Percentiles rank a stretch among this genome's conserved stretches.
These are phyloP conservation scores for Cephalopholis sonnerati DNA, from an alignment of 2,113 vertebrate species.

Conservation along the genomic window DNA sequence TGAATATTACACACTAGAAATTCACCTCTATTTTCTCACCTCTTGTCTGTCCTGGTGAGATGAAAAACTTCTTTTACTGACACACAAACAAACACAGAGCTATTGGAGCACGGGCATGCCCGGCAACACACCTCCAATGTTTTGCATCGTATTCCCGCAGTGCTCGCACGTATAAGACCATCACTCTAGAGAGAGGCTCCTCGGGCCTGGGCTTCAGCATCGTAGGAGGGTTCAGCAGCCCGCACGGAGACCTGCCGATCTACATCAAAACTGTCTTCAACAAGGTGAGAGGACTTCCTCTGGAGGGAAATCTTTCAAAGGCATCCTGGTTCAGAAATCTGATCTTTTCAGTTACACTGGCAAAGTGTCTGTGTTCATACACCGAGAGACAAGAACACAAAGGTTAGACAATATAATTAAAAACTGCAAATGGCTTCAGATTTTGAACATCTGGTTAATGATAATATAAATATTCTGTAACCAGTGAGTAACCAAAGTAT, in stretches of 20 bases:
- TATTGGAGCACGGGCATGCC: not conserved
- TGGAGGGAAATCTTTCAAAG: not conserved
- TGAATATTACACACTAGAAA: not conserved
- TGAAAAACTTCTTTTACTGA: not conserved
- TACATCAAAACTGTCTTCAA: constrained; percentile 95
- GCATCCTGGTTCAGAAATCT: not conserved
- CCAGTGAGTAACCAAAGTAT: too few relatives aligned
- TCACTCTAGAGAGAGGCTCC: constrained; percentile 90
- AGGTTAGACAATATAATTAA: not conserved
- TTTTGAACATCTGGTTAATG: not conserved
- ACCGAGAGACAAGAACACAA: not conserved
- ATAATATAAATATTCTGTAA: not conserved
- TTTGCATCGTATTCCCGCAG: constrained; percentile 71
- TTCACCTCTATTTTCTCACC: not conserved
- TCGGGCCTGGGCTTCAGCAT: constrained; percentile 95
- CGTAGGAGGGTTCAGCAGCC: constrained; percentile 94
- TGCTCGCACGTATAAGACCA: constrained; percentile 90
- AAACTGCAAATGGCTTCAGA: not conserved
- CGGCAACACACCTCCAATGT: not conserved
- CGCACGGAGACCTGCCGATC: constrained; percentile 95
- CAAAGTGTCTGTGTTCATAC: not conserved
- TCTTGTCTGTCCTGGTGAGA: not conserved
- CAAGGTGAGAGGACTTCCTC: constrained; percentile 85
- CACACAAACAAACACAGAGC: not conserved
- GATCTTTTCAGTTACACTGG: not conserved